These are phyloP conservation scores for Saimiri boliviensis DNA, from an alignment of 2,113 vertebrate genomes.

Conservation along the genomic window DNA sequence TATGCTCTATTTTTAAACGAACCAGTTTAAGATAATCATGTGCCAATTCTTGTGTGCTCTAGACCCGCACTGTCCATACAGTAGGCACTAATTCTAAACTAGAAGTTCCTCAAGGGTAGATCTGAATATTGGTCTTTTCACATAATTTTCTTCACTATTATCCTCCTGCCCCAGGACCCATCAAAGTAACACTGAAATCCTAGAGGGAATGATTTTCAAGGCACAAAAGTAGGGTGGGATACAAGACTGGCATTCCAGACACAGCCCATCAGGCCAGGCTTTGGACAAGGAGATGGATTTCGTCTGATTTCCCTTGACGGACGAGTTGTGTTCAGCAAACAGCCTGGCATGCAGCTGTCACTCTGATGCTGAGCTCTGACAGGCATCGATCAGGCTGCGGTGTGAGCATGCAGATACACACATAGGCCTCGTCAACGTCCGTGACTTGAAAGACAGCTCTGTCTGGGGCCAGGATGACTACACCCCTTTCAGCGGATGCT, in stretches of 20 bases:
- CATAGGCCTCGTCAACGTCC: constrained; percentile 32
- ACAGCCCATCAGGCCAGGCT: constrained; percentile 31
- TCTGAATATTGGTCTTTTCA: background rate
- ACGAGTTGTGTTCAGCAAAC: constrained; percentile 75
- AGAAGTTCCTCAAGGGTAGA: background rate
- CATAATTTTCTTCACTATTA: background rate
- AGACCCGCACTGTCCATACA: background rate
- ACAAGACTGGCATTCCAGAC: constrained; percentile 43
- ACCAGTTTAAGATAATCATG: background rate
- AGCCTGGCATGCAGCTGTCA: constrained; percentile 67
- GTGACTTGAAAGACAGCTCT: background rate
- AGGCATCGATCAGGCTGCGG: constrained; percentile 74
- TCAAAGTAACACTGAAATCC: background rate
- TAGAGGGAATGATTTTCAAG: background rate
- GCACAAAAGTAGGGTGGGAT: background rate
- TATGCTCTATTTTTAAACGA: background rate
- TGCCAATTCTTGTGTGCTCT: background rate
- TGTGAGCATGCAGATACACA: constrained; percentile 50
- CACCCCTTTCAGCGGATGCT: background rate
- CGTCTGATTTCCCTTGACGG: constrained; percentile 74
- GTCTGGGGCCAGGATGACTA: background rate
- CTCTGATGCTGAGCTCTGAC: constrained; percentile 66
- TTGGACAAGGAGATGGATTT: constrained; percentile 73
- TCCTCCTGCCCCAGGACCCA: background rate
- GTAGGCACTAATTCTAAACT: background rate